These are phyloP conservation scores for Himalopsyche anomala DNA, from an alignment of 2,888 invertebrate genomes.

Conservation along the genomic window DNA sequence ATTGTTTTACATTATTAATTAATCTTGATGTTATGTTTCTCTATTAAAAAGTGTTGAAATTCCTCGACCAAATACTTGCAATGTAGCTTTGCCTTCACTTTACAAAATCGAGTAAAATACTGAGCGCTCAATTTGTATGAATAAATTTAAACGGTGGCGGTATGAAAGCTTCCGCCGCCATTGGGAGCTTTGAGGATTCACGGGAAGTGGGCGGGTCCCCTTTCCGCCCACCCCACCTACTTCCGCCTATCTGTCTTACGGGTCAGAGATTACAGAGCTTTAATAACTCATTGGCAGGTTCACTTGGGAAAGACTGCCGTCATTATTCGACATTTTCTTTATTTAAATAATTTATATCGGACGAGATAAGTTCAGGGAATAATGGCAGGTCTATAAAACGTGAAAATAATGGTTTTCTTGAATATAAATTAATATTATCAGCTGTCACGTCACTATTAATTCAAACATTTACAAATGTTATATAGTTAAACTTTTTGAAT, in stretches of 20 bases:
- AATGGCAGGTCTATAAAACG: neutral
- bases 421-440: neutral
- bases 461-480: too few species aligned
- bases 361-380: neutral
- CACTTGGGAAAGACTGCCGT: slow-evolving; percentile 14
- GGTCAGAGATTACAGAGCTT: slow-evolving; percentile 34
- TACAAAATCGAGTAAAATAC: slow-evolving; percentile 8
- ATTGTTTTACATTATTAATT: too few species aligned
- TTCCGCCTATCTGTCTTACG: slow-evolving; percentile 34
- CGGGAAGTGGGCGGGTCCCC: slow-evolving; percentile 6
- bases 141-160: slow-evolving; percentile 20
- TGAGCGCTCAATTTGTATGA: slow-evolving; percentile 30
- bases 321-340: slow-evolving; percentile 24
- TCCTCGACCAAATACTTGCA: neutral
- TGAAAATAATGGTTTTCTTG: neutral
- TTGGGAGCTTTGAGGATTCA: slow-evolving; percentile 26
- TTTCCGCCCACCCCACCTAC: neutral
- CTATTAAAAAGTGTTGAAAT: neutral
- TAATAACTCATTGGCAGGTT: slow-evolving; percentile 34
- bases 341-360: slow-evolving; percentile 23
- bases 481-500: too few species aligned
- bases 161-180: slow-evolving; percentile 31
- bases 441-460: too few species aligned
- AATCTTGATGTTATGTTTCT: too few species aligned
- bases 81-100: neutral